phyloP scores from a whole-genome alignment of 2,888 invertebrate genomes.

The Colostygia pectinataria region DNA sequence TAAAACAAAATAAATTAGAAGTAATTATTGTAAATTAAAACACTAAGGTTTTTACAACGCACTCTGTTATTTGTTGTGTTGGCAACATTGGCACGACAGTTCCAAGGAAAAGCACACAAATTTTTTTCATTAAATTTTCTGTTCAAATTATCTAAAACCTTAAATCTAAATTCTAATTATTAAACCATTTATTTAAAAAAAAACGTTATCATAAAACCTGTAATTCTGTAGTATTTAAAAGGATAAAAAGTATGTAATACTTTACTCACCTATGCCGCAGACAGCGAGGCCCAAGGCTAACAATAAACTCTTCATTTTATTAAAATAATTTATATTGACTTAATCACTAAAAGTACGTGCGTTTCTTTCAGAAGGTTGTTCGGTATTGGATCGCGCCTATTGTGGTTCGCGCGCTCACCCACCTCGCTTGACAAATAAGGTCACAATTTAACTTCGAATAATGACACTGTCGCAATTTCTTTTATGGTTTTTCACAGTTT shows the following conservation, averaged over 20 bases:
- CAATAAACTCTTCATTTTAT: constrained; percentile 66
- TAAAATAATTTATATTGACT: constrained; percentile 38
- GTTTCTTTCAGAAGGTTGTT: constrained; percentile 66
- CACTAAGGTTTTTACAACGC: too few species aligned
- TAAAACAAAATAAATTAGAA: too few species aligned
- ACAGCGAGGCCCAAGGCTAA: constrained; percentile 53
- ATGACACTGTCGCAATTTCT: constrained; percentile 25
- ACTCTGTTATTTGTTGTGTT: too few species aligned
- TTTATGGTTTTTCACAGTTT: constrained; percentile 25
- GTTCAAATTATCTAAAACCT: too few species aligned
- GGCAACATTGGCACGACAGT: too few species aligned
- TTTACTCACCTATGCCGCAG: constrained; percentile 66
- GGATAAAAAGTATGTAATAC: neutral
- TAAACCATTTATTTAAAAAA: neutral
- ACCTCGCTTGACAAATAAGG: constrained; percentile 43
- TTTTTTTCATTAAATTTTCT: too few species aligned
- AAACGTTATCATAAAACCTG: too few species aligned
- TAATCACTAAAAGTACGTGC: constrained; percentile 60
- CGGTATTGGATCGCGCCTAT: constrained; percentile 62
- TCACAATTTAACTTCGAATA: constrained; percentile 29
- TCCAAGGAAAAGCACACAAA: too few species aligned
- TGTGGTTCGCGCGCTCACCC: constrained; percentile 49
- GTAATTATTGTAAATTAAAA: too few species aligned
- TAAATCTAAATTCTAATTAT: too few species aligned
- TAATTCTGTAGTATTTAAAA: neutral